Percentiles rank a stretch among this genome's conserved stretches.
Conservation (phyloP, 2,888 invertebrate species). For the Dolomedes plantarius region DNA sequence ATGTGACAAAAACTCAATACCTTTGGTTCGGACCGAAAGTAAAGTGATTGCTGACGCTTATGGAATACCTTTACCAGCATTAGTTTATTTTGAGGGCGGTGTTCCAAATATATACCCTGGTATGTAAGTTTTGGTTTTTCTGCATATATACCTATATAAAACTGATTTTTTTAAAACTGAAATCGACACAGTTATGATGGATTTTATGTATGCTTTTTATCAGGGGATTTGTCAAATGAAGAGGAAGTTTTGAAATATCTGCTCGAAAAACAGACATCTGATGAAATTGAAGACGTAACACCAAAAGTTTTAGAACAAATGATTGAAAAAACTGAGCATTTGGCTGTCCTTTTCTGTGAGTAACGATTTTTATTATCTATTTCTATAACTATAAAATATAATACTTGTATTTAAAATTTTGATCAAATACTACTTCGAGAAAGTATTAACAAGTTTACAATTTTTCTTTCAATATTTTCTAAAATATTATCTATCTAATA, state of each 20-base stretch:
- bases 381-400: no score
- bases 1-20: slow-evolving; percentile 92
- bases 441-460: no score
- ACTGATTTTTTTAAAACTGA: no score
- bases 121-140: slow-evolving; percentile 77
- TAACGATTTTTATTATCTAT: neutral
- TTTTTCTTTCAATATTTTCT: no score
- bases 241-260: slow-evolving; percentile 74
- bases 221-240: slow-evolving; percentile 73
- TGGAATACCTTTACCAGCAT: slow-evolving; percentile 90
- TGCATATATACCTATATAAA: neutral
- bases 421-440: no score
- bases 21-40: slow-evolving; percentile 96
- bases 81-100: slow-evolving; percentile 92
- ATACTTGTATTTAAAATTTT: no score
- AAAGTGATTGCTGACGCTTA: slow-evolving; percentile 88
- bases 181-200: neutral
- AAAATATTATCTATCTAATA: no score
- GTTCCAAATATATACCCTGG: slow-evolving; percentile 94
- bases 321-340: slow-evolving; percentile 72
- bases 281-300: slow-evolving; percentile 74
- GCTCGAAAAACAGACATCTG: slow-evolving; percentile 72
- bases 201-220: slow-evolving; percentile 4
- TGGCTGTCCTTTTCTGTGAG: slow-evolving; percentile 74
- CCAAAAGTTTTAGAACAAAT: slow-evolving; percentile 73